Evolutionary conservation across 1,140 invertebrate genomes (phyloP).

Genomic region (Drosophila fuyamai): DNA sequence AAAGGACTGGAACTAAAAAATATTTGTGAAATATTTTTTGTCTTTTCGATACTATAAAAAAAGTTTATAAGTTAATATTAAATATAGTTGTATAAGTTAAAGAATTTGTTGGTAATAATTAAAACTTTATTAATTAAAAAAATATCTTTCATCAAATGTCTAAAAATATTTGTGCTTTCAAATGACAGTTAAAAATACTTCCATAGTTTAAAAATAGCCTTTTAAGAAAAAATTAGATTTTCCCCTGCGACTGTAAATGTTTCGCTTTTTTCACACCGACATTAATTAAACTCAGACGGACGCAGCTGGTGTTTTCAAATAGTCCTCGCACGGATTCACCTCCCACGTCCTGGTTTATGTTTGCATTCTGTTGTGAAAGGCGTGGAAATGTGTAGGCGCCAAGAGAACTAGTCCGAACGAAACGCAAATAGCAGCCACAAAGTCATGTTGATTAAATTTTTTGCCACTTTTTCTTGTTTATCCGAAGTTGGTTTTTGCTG

Average conservation of each 20-base stretch:
- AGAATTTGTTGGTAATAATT: no score
- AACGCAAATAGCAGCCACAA: slow-evolving; percentile 20
- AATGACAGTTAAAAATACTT: no score
- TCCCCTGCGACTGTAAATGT: not conserved
- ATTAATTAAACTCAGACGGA: slow-evolving; percentile 20
- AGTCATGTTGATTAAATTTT: slow-evolving; percentile 63
- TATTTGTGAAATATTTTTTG: no score
- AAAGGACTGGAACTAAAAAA: no score
- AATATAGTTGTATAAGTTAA: no score
- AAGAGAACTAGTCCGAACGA: not conserved
- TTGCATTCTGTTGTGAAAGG: slow-evolving; percentile 5
- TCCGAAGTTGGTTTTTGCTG: slow-evolving; percentile 9
- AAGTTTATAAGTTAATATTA: no score
- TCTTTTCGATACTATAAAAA: no score
- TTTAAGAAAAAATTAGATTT: not conserved
- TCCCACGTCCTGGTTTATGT: slow-evolving; percentile 18
- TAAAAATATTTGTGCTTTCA: no score
- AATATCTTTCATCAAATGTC: no score
- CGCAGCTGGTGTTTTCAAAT: slow-evolving; percentile 14
- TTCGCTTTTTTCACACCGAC: not conserved
- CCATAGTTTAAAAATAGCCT: not conserved
- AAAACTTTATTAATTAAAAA: no score
- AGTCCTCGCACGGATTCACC: not conserved
- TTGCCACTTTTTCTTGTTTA: slow-evolving; percentile 10
- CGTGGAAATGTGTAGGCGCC: slow-evolving; percentile 6